Evolutionary conservation across 1,140 invertebrate species (phyloP), one percentile per base, ranked within the genome.

Genomic region (Melipona quadrifasciata): DNA sequence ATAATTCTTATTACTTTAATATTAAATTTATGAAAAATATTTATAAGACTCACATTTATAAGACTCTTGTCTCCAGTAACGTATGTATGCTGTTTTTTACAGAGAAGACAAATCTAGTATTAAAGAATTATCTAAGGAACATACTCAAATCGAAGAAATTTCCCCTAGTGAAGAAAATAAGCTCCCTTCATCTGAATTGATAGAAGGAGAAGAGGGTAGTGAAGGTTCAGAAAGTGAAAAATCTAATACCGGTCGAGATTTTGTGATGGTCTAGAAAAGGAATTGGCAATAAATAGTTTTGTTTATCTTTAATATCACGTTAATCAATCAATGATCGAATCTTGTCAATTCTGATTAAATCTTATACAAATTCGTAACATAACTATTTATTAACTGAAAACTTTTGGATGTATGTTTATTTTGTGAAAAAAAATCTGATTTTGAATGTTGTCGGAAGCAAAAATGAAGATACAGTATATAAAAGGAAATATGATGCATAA

Each of bases 241-340:
- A 72, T 97, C 97, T 19, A 97, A 97, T 89, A 97, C 97, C 0
- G 97, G 96, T 68, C 96, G 96, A 90, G 97, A 98, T 95, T 98
- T 98, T 93, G 97, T 97, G 94, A 97, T 98, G 89, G 47, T 90
- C 77, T 90, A 90, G 14, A 70, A 68, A 6, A 78, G 31, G n/a
- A 57, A 85, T 27, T 61, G 64, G 64, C 71, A 84, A 86, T 88
- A 88, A 82, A 80, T 83, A 86, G 73, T 57, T 89, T 58, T 65
- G 67, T 79, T 89, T 79, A 80, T 58, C 39, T 81, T 64, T 53
- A 74, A 74, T 53, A 82, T 85, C 57, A 79, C 53, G 58, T 57
- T 19, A 70, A 64, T 78, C 73, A 89, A 86, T 86, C 75, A 34
- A 87, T 78, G 70, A 61, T 85, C 87, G 86, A 89, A 89, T 80